Evolutionary conservation across 1,140 invertebrate genomes (phyloP).

Genomic region (Rhyzopertha dominica): DNA sequence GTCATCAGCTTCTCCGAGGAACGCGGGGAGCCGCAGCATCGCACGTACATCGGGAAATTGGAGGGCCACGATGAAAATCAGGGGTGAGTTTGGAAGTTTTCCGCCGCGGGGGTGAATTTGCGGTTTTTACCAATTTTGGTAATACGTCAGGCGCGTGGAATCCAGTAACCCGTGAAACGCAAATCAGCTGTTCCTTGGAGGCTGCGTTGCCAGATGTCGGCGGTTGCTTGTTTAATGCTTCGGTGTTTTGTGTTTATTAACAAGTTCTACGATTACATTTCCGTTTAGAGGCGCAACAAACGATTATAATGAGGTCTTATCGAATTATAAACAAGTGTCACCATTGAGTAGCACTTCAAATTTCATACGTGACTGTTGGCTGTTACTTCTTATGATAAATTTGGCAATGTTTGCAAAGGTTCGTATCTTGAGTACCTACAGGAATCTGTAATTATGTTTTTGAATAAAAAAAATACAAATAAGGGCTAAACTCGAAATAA

Average conservation of each 20-base stretch:
- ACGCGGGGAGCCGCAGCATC: conserved; percentile 19
- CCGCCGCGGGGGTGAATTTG: conserved; percentile 4
- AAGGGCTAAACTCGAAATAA: conserved; percentile 1
- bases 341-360: too few species aligned
- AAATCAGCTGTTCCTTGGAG: too few species aligned
- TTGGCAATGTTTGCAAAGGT: too few species aligned
- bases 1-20: conserved; percentile 27
- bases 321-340: conserved; percentile 1
- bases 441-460: conserved; percentile 3
- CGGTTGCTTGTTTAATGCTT: conserved; percentile 12
- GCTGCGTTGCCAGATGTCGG: conserved; percentile 7
- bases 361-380: too few species aligned
- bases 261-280: conserved; percentile 5
- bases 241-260: conserved; percentile 9
- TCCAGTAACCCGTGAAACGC: too few species aligned
- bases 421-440: too few species aligned
- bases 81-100: conserved; percentile 19
- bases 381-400: too few species aligned
- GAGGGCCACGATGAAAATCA: conserved; percentile 24
- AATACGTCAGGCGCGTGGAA: conserved; percentile 6
- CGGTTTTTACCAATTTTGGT: conserved; percentile 26
- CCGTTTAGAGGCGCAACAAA: background rate
- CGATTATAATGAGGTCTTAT: background rate
- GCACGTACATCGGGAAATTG: conserved; percentile 24
- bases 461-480: background rate